These are phyloP conservation scores for Colistium nudipinnis DNA, from an alignment of 2,113 vertebrate species.

Conservation along the genomic window DNA sequence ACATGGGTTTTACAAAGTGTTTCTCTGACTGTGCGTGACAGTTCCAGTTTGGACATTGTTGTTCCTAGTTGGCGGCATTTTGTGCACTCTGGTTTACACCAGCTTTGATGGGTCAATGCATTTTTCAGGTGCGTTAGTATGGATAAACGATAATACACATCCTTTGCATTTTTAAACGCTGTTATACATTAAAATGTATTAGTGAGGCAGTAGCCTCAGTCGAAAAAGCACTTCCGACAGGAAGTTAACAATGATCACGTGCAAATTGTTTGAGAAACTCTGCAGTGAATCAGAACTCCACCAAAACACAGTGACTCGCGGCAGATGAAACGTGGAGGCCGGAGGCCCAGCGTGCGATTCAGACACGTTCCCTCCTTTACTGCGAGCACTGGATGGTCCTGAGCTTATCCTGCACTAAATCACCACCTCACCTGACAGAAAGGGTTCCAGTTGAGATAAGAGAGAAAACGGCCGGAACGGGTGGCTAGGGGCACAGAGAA, in stretches of 20 bases:
- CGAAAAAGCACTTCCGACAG: background rate
- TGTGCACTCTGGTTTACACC: too few species aligned
- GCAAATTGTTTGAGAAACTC: conserved; percentile 14
- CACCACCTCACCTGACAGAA: conserved; percentile 27
- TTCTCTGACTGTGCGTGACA: too few species aligned
- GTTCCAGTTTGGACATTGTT: too few species aligned
- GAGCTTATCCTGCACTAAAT: conserved; percentile 38
- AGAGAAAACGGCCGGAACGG: conserved; percentile 21
- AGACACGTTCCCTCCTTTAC: conserved; percentile 44
- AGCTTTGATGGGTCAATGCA: too few species aligned
- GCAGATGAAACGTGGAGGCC: conserved; percentile 34
- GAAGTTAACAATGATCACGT: conserved; percentile 8
- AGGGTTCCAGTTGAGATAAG: conserved; percentile 37
- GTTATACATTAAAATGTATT: background rate
- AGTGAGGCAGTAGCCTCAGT: background rate
- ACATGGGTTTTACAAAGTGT: too few species aligned
- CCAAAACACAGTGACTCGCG: conserved; percentile 23
- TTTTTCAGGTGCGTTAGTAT: too few species aligned
- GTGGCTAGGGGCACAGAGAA: conserved; percentile 23
- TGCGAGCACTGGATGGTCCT: conserved; percentile 23
- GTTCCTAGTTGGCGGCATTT: too few species aligned
- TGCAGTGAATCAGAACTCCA: conserved; percentile 26
- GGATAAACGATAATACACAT: too few species aligned
- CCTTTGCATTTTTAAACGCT: too few species aligned
- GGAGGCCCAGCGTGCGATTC: conserved; percentile 24